phyloP scores from a whole-genome alignment of 2,888 invertebrate species.

The Drosophila atripex region DNA sequence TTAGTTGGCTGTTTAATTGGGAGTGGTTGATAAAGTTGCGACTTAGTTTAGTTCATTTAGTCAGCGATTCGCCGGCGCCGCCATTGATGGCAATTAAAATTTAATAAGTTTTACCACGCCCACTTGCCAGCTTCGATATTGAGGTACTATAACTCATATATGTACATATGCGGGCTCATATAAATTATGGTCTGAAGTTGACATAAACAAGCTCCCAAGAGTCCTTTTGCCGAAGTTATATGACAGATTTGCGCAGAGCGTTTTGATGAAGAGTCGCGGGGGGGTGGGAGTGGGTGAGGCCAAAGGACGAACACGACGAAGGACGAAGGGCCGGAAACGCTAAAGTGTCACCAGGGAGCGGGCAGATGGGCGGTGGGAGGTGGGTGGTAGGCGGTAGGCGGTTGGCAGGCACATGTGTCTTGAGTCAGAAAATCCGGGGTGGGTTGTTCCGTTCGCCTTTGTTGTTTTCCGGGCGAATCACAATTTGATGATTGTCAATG shows the following conservation, averaged over 20 bases:
- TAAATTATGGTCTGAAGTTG: slow-evolving; percentile 82
- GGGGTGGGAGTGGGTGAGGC: not conserved
- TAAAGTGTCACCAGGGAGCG: slow-evolving; percentile 81
- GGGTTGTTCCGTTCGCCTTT: slow-evolving; percentile 46
- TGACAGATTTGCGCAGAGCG: slow-evolving; percentile 82
- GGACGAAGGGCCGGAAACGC: slow-evolving; percentile 51
- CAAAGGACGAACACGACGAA: slow-evolving; percentile 1
- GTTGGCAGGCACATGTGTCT: slow-evolving; percentile 66
- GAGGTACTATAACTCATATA: slow-evolving; percentile 40
- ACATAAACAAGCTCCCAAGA: slow-evolving; percentile 84
- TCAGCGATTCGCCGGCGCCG: slow-evolving; percentile 40
- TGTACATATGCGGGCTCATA: slow-evolving; percentile 64
- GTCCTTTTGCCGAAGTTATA: slow-evolving; percentile 82
- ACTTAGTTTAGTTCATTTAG: slow-evolving; percentile 77
- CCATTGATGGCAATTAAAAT: slow-evolving; percentile 73
- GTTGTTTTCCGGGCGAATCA: slow-evolving; percentile 75
- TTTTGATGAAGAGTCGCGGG: slow-evolving; percentile 67
- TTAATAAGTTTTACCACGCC: slow-evolving; percentile 69
- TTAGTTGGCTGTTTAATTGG: slow-evolving; percentile 68
- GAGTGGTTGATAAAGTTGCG: slow-evolving; percentile 72
- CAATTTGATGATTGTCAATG: slow-evolving; percentile 83
- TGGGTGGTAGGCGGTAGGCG: slow-evolving; percentile 13
- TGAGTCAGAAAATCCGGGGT: slow-evolving; percentile 51
- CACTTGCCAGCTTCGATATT: not conserved
- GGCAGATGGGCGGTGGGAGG: slow-evolving; percentile 11